These are phyloP conservation scores for Crocidura indochinensis DNA, from an alignment of 2,797 vertebrate species.

Conservation along the genomic window DNA sequence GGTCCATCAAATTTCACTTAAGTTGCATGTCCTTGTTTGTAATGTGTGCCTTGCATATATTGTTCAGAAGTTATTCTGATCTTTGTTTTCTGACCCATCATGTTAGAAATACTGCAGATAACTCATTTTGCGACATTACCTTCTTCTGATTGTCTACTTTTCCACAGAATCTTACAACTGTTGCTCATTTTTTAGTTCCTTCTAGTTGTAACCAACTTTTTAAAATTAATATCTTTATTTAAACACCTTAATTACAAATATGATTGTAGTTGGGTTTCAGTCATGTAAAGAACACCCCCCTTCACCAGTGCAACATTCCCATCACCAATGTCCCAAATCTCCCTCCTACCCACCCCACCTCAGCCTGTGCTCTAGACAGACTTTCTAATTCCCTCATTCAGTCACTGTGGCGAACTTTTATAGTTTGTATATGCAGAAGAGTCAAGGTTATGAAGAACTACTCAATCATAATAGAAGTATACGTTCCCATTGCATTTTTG, in stretches of 20 bases:
- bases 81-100: slow-evolving; percentile 55
- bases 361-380: too few relatives aligned
- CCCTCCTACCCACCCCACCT: too few relatives aligned
- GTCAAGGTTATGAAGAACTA: background rate
- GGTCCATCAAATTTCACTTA: slow-evolving; percentile 46
- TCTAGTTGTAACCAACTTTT: slow-evolving; percentile 7
- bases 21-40: slow-evolving; percentile 42
- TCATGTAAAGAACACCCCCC: too few relatives aligned
- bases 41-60: slow-evolving; percentile 14
- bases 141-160: slow-evolving; percentile 39
- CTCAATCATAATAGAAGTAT: slow-evolving; percentile 13
- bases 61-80: background rate
- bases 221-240: too few relatives aligned
- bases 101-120: background rate
- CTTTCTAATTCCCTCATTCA: too few relatives aligned
- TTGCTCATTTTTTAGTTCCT: slow-evolving; percentile 54
- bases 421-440: background rate
- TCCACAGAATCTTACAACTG: slow-evolving; percentile 33
- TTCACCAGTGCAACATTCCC: too few relatives aligned
- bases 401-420: background rate
- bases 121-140: slow-evolving; percentile 5
- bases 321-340: too few relatives aligned
- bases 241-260: too few relatives aligned
- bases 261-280: too few relatives aligned
- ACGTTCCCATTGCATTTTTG: slow-evolving; percentile 1